Evolutionary conservation across 2,113 vertebrate genomes (phyloP), one percentile per base, ranked within the genome.

Genomic region (Callipepla californica): DNA sequence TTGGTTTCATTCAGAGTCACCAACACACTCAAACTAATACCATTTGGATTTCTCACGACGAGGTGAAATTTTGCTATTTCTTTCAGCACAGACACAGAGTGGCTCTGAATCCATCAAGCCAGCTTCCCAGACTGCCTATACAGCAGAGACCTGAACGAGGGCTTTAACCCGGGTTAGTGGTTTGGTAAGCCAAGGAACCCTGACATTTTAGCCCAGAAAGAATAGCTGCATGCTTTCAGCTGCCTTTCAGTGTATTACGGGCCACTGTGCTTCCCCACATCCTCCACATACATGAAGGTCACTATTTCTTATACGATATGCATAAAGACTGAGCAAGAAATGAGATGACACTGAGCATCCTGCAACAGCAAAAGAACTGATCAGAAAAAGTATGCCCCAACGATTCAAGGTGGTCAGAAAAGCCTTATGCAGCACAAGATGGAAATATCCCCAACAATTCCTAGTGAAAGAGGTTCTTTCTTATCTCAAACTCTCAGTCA

Each of bases 1-100:
- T 76, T 87, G 79, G 93, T 26, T 86, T 93, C 73, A 85, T 81
- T 87, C 85, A 74, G 69, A 85, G 69, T 90, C 42, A 89, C 76
- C 67, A 94, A 93, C 42, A 38, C 80, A 82, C 44, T 87, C 74
- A 32, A 87, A 87, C 50, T 36, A 32, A 12, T 55, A 42, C 67
- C 51, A 80, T 65, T 25, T 73, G 59, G 87, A 73, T 81, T 88
- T 85, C 19, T 28, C 77, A 83, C 22, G 36, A 21, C 57, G 61
- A 62, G 30, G 59, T 59, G 40, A 81, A 85, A 77, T 84, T 78
- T 40, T 74, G 42, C 34, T 74, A 4, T 47, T 84, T 86, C 72
- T 74, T 68, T 82, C 45, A 53, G 70, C 90, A 82, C 23, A 62
- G 44, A 91, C 69, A 76, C 4, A 42, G 75, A 80, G 48, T 1